phyloP scores from a whole-genome alignment of 2,888 invertebrate species.

The Lithophane ornitopus region DNA sequence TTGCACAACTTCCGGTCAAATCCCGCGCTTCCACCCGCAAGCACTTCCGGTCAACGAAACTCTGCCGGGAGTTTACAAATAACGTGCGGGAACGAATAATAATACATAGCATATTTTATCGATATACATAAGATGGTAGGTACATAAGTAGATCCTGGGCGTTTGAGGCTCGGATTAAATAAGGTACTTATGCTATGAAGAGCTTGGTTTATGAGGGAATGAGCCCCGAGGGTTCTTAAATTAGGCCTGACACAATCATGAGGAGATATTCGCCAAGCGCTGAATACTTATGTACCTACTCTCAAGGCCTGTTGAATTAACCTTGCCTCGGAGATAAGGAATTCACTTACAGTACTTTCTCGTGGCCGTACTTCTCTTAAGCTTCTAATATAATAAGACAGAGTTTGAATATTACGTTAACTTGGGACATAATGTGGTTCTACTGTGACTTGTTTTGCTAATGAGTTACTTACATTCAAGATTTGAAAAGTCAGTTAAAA shows the following conservation, averaged over 20 bases:
- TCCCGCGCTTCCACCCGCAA: slow-evolving; percentile 84
- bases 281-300: slow-evolving; percentile 65
- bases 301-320: slow-evolving; percentile 65
- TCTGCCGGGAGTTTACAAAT: slow-evolving; percentile 77
- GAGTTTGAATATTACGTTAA: slow-evolving; percentile 31
- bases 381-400: slow-evolving; percentile 20
- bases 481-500: neutral
- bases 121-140: slow-evolving; percentile 47
- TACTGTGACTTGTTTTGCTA: neutral
- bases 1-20: slow-evolving; percentile 87
- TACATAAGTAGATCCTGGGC: slow-evolving; percentile 25
- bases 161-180: slow-evolving; percentile 55
- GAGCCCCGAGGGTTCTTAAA: slow-evolving; percentile 66
- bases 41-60: slow-evolving; percentile 87
- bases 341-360: slow-evolving; percentile 67
- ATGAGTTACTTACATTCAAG: neutral
- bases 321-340: slow-evolving; percentile 65
- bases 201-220: slow-evolving; percentile 62
- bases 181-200: slow-evolving; percentile 56
- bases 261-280: slow-evolving; percentile 66
- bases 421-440: slow-evolving; percentile 18
- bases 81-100: slow-evolving; percentile 62
- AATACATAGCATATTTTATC: slow-evolving; percentile 54
- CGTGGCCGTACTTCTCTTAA: slow-evolving; percentile 35
- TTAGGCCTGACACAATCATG: slow-evolving; percentile 70